Evolutionary conservation across 2,797 vertebrate genomes (phyloP), one percentile per base, ranked within the genome.

Genomic region (Cirrhinus mrigala): DNA sequence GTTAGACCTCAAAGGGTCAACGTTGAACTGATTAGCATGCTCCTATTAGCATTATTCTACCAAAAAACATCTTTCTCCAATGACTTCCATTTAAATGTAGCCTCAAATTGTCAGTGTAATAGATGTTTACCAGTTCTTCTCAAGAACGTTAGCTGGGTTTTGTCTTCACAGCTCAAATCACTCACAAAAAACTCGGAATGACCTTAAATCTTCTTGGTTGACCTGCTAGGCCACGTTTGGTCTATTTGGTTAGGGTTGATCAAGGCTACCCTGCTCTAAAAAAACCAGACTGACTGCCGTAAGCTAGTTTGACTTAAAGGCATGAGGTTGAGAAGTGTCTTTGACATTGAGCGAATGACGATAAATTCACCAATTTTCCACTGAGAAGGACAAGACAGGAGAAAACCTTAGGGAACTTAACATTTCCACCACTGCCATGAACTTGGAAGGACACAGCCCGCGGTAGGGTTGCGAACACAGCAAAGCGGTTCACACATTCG

Each of bases 401-500:
- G 16, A 58, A 58, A 48, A 11, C 52, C 16, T 15, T 2, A 71
- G 64, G 54, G 75, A 71, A 40, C 71, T 56, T 12, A 58, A 52
- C 52, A 56, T 71, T 70, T 79, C 20, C 48, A 37, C 54, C 27
- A 37, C 18, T 68, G 60, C 56, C 60, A 52, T 50, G 71, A 76
- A 66, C 62, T 56, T n/a, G 11, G 33, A 84, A 84, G 37, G 73
- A 82, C 60, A 54, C 24, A 50, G 64, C 60, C 73, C 2, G 4
- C 40, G 68, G 69, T 33, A 46, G 46, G 33, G 70, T 56, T 48
- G 46, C 37, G 12, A 66, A 81, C 56, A 74, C 8, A 56, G 77
- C n/a, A 77, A 66, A 76, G 24, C 2, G 20, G 24, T 81, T 69
- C 62, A 83, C 76, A 64, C 60, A 3, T 80, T 69, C 73, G 44